Percentiles rank a stretch among this genome's conserved stretches.
These are phyloP conservation scores for Odocoileus virginianus DNA, from an alignment of 2,113 vertebrate species.

Conservation along the genomic window DNA sequence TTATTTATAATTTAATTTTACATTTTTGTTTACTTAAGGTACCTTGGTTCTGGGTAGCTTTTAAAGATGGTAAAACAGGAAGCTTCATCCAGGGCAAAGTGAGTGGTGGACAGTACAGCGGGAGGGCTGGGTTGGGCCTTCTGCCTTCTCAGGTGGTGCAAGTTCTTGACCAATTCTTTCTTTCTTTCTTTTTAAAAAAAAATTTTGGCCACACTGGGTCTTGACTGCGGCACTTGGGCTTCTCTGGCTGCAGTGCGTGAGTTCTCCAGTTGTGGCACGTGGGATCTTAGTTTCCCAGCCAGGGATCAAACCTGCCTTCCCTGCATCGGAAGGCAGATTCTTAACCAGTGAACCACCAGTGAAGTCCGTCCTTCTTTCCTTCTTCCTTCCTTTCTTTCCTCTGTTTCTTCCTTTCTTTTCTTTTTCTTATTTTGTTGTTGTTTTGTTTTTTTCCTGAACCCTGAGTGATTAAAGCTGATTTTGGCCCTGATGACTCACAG, in stretches of 20 bases:
- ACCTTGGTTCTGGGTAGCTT: background rate
- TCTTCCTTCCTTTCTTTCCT: background rate
- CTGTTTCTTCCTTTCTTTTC: too few relatives aligned
- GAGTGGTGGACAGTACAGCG: accelerated
- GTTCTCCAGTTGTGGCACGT: background rate
- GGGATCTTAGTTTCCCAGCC: background rate
- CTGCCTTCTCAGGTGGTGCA: background rate
- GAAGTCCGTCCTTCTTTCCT: background rate
- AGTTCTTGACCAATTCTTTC: background rate
- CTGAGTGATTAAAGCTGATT: background rate
- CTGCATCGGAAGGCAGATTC: background rate
- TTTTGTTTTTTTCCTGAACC: background rate
- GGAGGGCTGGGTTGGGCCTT: background rate
- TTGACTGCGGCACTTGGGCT: accelerated
- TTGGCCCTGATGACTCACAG: background rate
- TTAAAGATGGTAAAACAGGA: background rate
- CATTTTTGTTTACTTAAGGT: background rate
- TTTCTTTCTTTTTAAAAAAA: background rate
- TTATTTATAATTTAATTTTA: background rate
- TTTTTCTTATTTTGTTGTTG: background rate
- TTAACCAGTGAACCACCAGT: background rate
- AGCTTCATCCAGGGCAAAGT: background rate
- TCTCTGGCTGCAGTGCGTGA: background rate
- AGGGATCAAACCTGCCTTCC: background rate
- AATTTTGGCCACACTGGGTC: background rate